These are phyloP conservation scores for Pogonomyrmex barbatus DNA, from an alignment of 1,140 invertebrate genomes.

Conservation along the genomic window DNA sequence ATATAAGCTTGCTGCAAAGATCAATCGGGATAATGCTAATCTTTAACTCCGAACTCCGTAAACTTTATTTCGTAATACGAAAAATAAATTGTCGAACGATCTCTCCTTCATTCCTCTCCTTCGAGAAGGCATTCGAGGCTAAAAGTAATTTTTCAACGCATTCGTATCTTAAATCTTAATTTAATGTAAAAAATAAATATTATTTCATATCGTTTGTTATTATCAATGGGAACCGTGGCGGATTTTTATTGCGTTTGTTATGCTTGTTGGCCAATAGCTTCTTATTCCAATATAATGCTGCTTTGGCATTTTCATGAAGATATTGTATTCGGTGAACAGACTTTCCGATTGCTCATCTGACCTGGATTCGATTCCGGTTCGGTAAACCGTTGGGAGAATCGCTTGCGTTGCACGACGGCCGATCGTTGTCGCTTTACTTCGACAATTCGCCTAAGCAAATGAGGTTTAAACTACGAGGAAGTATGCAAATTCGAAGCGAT, in stretches of 20 bases:
- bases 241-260: background rate
- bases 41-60: background rate
- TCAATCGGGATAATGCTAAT: background rate
- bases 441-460: constrained; percentile 57
- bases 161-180: constrained; percentile 4
- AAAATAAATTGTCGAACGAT: background rate
- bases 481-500: constrained; percentile 54
- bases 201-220: background rate
- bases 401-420: constrained; percentile 38
- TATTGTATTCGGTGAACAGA: constrained; percentile 49
- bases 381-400: constrained; percentile 31
- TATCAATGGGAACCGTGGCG: background rate
- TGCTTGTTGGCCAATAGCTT: constrained; percentile 12
- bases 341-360: constrained; percentile 52
- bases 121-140: background rate
- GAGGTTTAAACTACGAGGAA: constrained; percentile 49
- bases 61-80: background rate
- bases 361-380: constrained; percentile 34
- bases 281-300: constrained; percentile 59
- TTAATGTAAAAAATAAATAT: background rate
- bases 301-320: constrained; percentile 58
- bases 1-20: constrained; percentile 12
- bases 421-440: constrained; percentile 51
- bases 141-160: constrained; percentile 19
- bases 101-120: background rate